Conservation (phyloP, 64 coral and sea anemone species). For the Hydrozoanthus tunicans region DNA sequence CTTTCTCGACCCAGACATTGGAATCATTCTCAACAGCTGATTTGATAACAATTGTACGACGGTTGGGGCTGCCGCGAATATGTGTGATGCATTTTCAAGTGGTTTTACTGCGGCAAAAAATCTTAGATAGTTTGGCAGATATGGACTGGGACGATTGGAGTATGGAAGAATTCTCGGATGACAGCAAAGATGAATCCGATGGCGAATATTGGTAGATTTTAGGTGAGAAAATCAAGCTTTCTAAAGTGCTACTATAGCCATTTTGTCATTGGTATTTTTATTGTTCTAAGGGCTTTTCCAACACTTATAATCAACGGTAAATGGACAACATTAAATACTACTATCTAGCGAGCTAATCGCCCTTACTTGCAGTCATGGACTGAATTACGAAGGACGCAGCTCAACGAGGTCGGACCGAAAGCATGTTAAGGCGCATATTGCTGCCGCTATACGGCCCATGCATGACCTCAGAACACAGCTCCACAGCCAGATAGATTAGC, state of each 20-base stretch:
- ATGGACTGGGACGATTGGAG: conserved; percentile 87
- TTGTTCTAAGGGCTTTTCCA: not conserved
- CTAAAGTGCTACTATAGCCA: not conserved
- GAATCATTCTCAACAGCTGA: conserved; percentile 55
- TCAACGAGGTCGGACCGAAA: too few species aligned
- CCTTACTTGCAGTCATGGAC: too few species aligned
- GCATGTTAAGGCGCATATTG: too few species aligned
- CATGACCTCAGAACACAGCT: too few species aligned
- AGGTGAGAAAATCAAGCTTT: not conserved
- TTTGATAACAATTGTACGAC: conserved; percentile 32
- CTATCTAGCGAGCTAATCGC: too few species aligned
- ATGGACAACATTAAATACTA: too few species aligned
- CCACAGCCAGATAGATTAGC: too few species aligned
- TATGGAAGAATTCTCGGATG: conserved; percentile 73
- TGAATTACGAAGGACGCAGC: too few species aligned
- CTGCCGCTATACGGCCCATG: too few species aligned
- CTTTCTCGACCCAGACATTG: conserved; percentile 36
- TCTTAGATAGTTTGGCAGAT: conserved; percentile 58
- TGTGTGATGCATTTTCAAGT: conserved; percentile 76
- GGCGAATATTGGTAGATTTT: conserved; percentile 79
- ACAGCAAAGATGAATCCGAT: conserved; percentile 83
- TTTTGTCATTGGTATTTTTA: not conserved
- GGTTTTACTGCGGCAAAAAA: conserved; percentile 73
- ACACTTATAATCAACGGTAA: too few species aligned
- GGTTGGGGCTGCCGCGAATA: conserved; percentile 61